phyloP scores from a whole-genome alignment of 1,140 invertebrate species.

The Hyles euphorbiae region DNA sequence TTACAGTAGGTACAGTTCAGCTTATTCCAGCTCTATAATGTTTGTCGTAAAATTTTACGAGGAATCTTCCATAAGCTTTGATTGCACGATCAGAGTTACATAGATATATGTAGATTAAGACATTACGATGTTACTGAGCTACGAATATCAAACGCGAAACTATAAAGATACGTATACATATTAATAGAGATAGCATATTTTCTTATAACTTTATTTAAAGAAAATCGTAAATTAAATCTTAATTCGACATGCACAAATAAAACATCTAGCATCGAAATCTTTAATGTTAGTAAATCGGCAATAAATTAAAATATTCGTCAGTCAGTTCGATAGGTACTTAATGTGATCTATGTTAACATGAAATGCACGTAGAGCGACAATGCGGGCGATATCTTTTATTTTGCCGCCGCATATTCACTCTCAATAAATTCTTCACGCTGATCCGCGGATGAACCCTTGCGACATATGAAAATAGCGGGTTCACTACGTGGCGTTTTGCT shows the following conservation, averaged over 20 bases:
- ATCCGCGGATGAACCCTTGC: conserved; percentile 47
- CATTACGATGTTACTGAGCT: not conserved
- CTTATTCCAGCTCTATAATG: conserved; percentile 38
- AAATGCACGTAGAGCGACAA: no score
- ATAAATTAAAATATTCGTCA: no score
- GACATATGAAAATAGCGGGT: conserved; percentile 49
- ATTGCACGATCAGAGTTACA: conserved; percentile 24
- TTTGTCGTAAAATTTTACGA: conserved; percentile 50
- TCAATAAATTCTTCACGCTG: conserved; percentile 54
- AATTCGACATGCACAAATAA: no score
- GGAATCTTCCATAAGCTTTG: conserved; percentile 41
- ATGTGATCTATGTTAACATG: no score
- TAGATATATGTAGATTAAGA: not conserved
- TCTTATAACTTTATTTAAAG: no score
- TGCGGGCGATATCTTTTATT: conserved; percentile 23
- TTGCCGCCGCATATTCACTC: conserved; percentile 41
- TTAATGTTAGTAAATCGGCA: no score
- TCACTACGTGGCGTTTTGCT: conserved; percentile 27
- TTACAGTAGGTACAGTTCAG: conserved; percentile 31
- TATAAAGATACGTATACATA: not conserved
- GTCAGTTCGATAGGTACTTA: no score
- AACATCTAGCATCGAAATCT: no score
- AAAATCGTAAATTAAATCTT: no score
- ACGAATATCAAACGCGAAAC: not conserved
- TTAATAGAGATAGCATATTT: not conserved